Evolutionary conservation across 2,797 vertebrate species (phyloP).

Genomic region (Anguilla pacifica): DNA sequence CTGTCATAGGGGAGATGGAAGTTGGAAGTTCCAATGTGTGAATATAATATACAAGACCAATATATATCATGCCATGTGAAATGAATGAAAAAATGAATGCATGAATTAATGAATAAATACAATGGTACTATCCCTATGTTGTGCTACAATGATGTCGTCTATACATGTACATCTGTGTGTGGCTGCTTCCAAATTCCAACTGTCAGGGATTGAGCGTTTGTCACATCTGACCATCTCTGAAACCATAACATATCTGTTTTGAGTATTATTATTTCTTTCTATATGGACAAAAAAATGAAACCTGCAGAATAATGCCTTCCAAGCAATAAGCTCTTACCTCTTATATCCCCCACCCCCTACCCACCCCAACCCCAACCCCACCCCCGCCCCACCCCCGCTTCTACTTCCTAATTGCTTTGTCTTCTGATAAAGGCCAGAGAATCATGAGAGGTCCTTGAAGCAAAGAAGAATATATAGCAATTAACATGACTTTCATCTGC

Average conservation of each 20-base stretch:
- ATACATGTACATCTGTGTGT: background rate
- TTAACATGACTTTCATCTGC: constrained; percentile 71
- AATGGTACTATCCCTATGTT: background rate
- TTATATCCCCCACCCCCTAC: background rate
- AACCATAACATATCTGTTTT: background rate
- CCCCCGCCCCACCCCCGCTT: constrained; percentile 56
- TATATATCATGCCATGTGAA: background rate
- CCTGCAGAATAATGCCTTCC: background rate
- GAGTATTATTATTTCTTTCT: background rate
- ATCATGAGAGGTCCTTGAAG: constrained; percentile 82
- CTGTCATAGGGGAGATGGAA: background rate
- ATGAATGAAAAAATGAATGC: background rate
- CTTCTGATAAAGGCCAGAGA: constrained; percentile 85
- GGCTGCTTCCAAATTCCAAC: background rate
- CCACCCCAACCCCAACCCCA: constrained; percentile 33
- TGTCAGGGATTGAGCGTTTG: background rate
- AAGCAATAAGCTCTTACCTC: background rate
- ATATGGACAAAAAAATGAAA: background rate
- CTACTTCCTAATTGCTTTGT: constrained; percentile 83
- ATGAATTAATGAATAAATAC: background rate
- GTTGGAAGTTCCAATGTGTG: background rate
- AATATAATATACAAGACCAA: background rate
- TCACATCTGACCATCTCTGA: background rate
- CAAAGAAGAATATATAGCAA: constrained; percentile 76
- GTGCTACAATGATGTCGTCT: background rate